phyloP scores from a whole-genome alignment of 1,140 invertebrate genomes.

The Akabosia matsudoensis region DNA sequence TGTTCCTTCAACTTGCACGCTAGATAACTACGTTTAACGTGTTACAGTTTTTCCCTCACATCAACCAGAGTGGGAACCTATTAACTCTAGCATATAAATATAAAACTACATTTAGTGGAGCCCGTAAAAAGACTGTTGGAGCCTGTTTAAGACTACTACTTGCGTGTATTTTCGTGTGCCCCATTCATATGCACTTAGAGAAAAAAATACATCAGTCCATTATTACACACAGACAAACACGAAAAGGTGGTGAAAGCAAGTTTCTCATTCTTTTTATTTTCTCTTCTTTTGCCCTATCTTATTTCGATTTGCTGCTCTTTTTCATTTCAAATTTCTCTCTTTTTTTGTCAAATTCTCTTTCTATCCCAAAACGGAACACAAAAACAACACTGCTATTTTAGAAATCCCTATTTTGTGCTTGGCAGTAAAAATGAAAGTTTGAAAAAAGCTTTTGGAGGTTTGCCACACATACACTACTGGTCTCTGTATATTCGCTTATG shows the following conservation, averaged over 20 bases:
- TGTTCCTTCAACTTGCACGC: not conserved
- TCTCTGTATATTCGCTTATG: not conserved
- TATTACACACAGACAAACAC: not conserved
- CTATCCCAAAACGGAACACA: not conserved
- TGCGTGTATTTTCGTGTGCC: not conserved
- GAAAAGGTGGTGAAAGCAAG: slow-evolving; percentile 15
- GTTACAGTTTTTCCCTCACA: not conserved
- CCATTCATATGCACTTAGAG: not conserved
- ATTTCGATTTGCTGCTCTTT: slow-evolving; percentile 6
- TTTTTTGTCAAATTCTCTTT: slow-evolving; percentile 23
- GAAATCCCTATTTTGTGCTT: not conserved
- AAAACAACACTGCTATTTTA: slow-evolving; percentile 2
- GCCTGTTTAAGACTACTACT: too few relatives aligned
- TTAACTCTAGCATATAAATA: not conserved
- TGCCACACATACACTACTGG: too few relatives aligned
- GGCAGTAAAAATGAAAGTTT: slow-evolving; percentile 1
- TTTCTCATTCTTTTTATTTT: not conserved
- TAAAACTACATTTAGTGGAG: not conserved
- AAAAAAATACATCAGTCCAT: not conserved
- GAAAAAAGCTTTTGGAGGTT: slow-evolving; percentile 23
- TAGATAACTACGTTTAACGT: not conserved
- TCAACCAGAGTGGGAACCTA: not conserved
- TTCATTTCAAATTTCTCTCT: slow-evolving; percentile 17
- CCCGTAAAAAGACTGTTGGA: too few relatives aligned
- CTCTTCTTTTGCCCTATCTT: slow-evolving; percentile 6